Conservation (phyloP, 2,113 vertebrate genomes). For the Mirza zaza region DNA sequence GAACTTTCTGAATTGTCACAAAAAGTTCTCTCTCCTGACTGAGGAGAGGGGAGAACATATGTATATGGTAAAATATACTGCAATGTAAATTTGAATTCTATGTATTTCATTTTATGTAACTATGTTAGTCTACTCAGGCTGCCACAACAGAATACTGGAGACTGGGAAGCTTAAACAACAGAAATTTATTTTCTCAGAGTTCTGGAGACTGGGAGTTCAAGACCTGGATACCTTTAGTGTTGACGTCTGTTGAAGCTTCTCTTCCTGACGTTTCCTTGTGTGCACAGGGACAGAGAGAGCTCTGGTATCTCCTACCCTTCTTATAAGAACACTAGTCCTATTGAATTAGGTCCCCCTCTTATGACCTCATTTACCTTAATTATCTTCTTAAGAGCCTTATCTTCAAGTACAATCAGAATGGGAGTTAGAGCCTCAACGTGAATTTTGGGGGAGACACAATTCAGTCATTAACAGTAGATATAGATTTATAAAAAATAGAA, state of each 20-base stretch:
- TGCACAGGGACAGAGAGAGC: accelerated
- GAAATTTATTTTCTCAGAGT: background rate
- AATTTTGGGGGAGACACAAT: background rate
- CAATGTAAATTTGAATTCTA: no score
- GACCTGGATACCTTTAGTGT: background rate
- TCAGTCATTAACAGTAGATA: background rate
- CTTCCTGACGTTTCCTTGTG: background rate
- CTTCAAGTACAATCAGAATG: background rate
- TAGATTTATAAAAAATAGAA: background rate
- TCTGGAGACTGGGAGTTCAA: background rate
- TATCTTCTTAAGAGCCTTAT: background rate
- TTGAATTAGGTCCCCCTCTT: background rate
- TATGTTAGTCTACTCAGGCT: background rate
- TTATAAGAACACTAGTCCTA: accelerated
- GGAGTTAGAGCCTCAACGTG: background rate
- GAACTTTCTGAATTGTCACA: background rate
- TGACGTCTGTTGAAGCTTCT: background rate
- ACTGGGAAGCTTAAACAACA: background rate
- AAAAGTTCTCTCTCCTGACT: no score
- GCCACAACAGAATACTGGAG: background rate
- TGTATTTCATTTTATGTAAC: background rate
- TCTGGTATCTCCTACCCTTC: background rate
- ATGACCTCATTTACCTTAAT: background rate
- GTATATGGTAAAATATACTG: background rate
- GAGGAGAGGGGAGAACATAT: background rate